A percentile compares a stretch with the other conserved stretches of the same genome.
These are phyloP conservation scores for Halcyon badia DNA, from an alignment of 2,797 vertebrate species.

Conservation along the genomic window DNA sequence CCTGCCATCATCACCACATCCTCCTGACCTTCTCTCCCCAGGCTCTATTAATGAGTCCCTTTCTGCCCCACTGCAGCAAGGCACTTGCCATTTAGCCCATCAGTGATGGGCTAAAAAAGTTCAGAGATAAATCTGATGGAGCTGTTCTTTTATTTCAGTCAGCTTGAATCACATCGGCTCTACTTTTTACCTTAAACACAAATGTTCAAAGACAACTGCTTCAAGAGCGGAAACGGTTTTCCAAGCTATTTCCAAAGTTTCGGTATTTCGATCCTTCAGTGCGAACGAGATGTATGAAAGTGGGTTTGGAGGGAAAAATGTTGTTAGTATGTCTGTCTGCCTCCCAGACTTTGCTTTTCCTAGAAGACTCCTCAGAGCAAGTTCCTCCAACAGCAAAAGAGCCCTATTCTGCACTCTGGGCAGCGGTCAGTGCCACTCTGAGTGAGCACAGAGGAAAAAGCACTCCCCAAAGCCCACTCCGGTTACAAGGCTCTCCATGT, in stretches of 20 bases:
- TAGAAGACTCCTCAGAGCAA: not conserved
- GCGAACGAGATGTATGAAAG: not conserved
- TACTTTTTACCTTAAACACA: not conserved
- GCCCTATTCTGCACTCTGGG: not conserved
- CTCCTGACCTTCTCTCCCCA: not conserved
- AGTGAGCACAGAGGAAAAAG: not conserved
- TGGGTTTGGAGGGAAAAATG: not conserved
- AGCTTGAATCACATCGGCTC: not conserved
- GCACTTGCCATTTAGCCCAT: not conserved
- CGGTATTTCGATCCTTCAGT: not conserved
- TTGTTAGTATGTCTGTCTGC: not conserved
- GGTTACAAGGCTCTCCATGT: not conserved
- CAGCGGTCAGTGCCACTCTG: rapidly evolving
- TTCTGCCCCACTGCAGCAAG: not conserved
- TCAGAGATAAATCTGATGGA: not conserved
- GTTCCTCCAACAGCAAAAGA: not conserved
- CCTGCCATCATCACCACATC: not conserved
- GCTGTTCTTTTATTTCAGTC: not conserved
- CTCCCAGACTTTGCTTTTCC: not conserved
- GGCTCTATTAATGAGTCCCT: not conserved
- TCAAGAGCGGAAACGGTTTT: not conserved
- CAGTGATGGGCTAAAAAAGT: not conserved
- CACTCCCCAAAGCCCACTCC: not conserved
- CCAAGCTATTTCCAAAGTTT: not conserved
- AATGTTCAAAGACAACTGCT: not conserved